Percentiles rank a stretch among this genome's conserved stretches.
Conservation (phyloP, 2,797 vertebrate species). For the Eptatretus atami region DNA sequence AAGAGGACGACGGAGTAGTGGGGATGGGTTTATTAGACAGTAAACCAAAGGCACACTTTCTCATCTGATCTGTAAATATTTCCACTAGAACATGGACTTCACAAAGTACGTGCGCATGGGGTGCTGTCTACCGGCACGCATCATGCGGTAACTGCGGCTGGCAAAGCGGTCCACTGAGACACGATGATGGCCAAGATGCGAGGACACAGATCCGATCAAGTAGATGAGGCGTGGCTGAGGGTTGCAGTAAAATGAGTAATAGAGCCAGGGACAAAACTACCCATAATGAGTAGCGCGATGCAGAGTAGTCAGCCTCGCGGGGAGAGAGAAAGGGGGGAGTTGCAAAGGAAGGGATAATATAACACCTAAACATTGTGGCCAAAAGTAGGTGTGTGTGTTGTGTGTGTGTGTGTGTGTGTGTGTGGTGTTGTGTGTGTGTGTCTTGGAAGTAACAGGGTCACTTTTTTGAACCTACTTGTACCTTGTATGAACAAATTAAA, state of each 20-base stretch:
- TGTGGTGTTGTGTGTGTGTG: too few species aligned
- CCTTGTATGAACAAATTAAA: too few species aligned
- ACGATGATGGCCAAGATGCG: slow-evolving; percentile 62
- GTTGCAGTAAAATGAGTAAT: slow-evolving; percentile 97
- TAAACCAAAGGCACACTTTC: too few species aligned
- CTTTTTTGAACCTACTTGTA: too few species aligned
- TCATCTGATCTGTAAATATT: too few species aligned
- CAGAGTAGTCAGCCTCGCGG: slow-evolving; percentile 64
- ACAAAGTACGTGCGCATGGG: neutral
- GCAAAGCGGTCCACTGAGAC: slow-evolving; percentile 88
- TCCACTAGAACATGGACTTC: slow-evolving; percentile 10
- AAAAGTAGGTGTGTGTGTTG: too few species aligned
- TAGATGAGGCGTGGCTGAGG: slow-evolving; percentile 92
- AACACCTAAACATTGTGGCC: too few species aligned
- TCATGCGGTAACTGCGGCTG: slow-evolving; percentile 67
- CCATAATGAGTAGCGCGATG: slow-evolving; percentile 95
- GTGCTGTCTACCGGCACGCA: slow-evolving; percentile 46
- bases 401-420: too few species aligned
- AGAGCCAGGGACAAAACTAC: slow-evolving; percentile 90
- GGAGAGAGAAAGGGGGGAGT: neutral
- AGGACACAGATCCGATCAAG: slow-evolving; percentile 57
- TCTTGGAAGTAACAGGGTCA: too few species aligned
- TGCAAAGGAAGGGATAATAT: too few species aligned
- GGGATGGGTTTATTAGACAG: too few species aligned
- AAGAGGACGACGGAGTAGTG: too few species aligned